Base-by-base conservation (phyloP, 2,797 vertebrate genomes). In the Odontamblyopus rebecca region DNA sequence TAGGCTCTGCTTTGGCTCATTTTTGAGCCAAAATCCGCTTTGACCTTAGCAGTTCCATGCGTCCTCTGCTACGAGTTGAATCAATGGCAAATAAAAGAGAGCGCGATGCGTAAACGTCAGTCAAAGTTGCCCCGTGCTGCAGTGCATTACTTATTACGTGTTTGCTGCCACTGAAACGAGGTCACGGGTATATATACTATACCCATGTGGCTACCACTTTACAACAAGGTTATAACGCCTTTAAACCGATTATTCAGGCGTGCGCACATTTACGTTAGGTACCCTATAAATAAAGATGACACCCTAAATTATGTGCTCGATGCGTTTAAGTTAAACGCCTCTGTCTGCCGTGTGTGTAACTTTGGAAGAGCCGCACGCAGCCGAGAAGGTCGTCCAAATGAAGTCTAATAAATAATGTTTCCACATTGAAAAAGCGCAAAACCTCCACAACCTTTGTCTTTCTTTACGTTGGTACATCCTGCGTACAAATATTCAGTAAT, bases 91-190 rank as follows among this genome's bases (percentile, higher is more conserved):
- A 44, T 48, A 48, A 65, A 48, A 51, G 48, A 29, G 65, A 29
- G 65, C 15, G 65, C 65, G 65, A 6, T 26, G 29, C 66, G 18
- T 57, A n/a, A 67, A 41, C 69, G 72, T 65, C 78, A 64, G 12
- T 64, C 1, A 82, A 85, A 83, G 68, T 78, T 77, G 30, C 70
- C 72, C 30, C 32, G 72, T 78, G 78, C 78, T 85, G 81, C 81
- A 73, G 80, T 75, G 57, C 53, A 27, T 26, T 73, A 35, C 62
- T 62, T 29, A 59, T 68, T 77, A 23, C 71, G 60, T 79, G 67
- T 63, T 76, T 71, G 64, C 78, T 76, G 74, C 81, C 75, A 72
- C 75, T 57, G 77, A 86, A 93, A 92, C 85, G 71, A 84, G 91
- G 91, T 92, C 91, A 91, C 30, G 61, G 67, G 23, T 79, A 57